Base-by-base conservation (phyloP, 2,113 vertebrate genomes). In the Ploceus nigricollis region DNA sequence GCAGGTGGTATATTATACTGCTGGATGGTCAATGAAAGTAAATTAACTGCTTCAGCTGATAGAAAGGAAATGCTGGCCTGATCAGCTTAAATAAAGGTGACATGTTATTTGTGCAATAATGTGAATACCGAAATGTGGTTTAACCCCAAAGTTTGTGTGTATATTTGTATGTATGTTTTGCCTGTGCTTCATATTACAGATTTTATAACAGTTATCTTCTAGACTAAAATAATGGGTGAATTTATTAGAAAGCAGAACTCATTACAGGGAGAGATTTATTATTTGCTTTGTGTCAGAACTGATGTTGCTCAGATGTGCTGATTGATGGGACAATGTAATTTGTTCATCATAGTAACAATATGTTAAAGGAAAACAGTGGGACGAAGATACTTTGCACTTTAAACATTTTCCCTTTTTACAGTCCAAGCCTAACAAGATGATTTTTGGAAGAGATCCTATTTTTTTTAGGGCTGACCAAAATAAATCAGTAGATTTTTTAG, bases 1-100 rank as follows among this genome's bases (percentile, higher is more conserved):
- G 94, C 93, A 96, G 95, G 95, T 96, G 97, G 94, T 95, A 95
- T 93, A 97, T 98, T 97, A 96, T 90, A 58, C 95, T 93, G 88
- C 90, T 97, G 95, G 87, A 93, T 98, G 96, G 96, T 97, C 97
- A 98, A 97, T 98, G 97, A 97, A 96, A 98, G 97, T 97, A 97
- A 98, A 98, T 98, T 97, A 98, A 93, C 94, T 97, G 97, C 94
- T 98, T 94, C 91, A 94, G 64, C 86, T 97, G 95, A 96, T 95
- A 94, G 91, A 96, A 95, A 86, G 97, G 92, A 97, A 97, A 95
- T 84, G 65, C 95, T 90, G 93, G 95, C 71, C 68, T 6, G 13
- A 93, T 95, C 96, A 97, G 80, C 86, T 92, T 98, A 98, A 98
- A 87, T 89, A 95, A 97, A 97, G 95, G 95, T 97, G 98, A 97